Evolutionary conservation across 2,888 invertebrate genomes (phyloP).

Genomic region (Chloromyia formosa): DNA sequence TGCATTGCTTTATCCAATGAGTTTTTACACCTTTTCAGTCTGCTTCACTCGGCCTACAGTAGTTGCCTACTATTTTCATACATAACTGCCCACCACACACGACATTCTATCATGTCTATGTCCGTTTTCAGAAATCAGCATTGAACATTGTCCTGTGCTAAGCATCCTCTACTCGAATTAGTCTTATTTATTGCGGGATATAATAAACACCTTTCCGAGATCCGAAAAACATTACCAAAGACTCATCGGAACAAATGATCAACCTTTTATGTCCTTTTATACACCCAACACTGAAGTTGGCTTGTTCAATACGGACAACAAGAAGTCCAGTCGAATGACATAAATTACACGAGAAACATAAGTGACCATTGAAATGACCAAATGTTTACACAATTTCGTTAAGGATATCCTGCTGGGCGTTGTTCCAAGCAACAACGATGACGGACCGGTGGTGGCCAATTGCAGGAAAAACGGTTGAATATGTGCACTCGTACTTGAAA

Average conservation of each 20-base stretch:
- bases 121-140: no score
- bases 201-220: slow-evolving; percentile 52
- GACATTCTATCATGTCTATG: no score
- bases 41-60: no score
- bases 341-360: slow-evolving; percentile 53
- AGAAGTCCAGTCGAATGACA: slow-evolving; percentile 50
- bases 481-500: slow-evolving; percentile 23
- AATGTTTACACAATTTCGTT: slow-evolving; percentile 53
- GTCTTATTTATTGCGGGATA: slow-evolving; percentile 51
- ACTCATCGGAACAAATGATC: slow-evolving; percentile 37
- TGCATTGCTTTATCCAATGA: no score
- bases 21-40: neutral
- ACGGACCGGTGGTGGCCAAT: slow-evolving; percentile 34
- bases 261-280: slow-evolving; percentile 38
- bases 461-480: slow-evolving; percentile 39
- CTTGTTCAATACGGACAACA: slow-evolving; percentile 32
- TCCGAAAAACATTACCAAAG: slow-evolving; percentile 34
- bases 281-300: neutral
- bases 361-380: slow-evolving; percentile 54
- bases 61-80: no score
- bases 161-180: slow-evolving; percentile 48
- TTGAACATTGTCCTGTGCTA: slow-evolving; percentile 9
- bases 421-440: slow-evolving; percentile 2
- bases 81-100: no score
- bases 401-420: slow-evolving; percentile 44